Base-by-base conservation (phyloP, 2,797 vertebrate genomes). In the Falco berigora region DNA sequence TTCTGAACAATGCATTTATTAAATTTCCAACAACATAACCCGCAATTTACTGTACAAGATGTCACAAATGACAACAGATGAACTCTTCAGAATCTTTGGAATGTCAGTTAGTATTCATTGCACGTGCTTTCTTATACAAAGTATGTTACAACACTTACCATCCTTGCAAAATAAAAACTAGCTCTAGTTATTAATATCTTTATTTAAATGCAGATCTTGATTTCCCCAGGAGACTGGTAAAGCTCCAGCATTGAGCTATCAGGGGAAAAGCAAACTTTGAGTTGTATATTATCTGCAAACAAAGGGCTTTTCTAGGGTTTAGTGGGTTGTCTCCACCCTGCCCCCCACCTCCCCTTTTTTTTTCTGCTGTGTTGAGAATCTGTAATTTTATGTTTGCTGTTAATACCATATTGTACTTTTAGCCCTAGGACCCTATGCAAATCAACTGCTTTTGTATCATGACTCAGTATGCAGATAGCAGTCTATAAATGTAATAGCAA, bases 131-230 rank as follows among this genome's bases (percentile, higher is more conserved):
- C 67, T 87, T 96, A 93, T 16, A 96, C 44, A 92, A 97, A 96
- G 82, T 96, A 92, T 87, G 52, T 93, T 89, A 90, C 89, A 95
- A 91, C 34, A 90, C 83, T 95, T 95, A 96, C 74, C 36, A 94
- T 73, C 36, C 78, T 96, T 94, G 61, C 86, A 95, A 97, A 97
- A 95, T 74, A 72, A 96, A 38, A 42, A 32, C 17, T 53, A 90
- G 49, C 49, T 97, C 49, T 71, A 94, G 89, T 90, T 98, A 97
- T 97, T 98, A 96, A 97, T 96, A 96, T 91, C 83, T 96, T 94
- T 92, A 97, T 97, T 98, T 97, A 96, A 98, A 98, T 97, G 88
- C 79, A 97, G 85, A 96, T 95, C 85, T 96, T 92, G 34, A 94
- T 80, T 97, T 97, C 84, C 95, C 91, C 86, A 87, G 38, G 90